Evolutionary conservation across 1,140 invertebrate species (phyloP).

Genomic region (Drosophila albomicans): DNA sequence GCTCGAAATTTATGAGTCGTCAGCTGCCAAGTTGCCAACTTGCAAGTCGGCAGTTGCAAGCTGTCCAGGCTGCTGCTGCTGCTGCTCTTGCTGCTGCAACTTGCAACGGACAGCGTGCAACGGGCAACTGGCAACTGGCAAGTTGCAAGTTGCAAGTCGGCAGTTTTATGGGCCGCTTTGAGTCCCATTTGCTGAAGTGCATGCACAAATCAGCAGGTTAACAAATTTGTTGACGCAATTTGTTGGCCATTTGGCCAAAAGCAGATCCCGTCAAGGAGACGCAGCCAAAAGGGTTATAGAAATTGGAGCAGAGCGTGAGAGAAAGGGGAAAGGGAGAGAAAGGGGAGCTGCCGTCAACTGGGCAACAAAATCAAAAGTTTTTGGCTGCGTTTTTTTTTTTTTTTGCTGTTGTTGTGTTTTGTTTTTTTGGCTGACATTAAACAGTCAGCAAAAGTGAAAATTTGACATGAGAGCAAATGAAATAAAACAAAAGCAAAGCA

Average conservation of each 20-base stretch:
- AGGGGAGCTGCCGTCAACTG: constrained; percentile 17
- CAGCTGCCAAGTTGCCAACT: constrained; percentile 29
- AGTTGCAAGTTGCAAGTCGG: constrained; percentile 25
- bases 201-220: constrained; percentile 45
- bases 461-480: constrained; percentile 74
- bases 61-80: background rate
- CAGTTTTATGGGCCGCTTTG: constrained; percentile 45
- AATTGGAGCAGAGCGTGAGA: background rate
- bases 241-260: constrained; percentile 37
- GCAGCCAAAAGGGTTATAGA: background rate
- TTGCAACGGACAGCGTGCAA: no score
- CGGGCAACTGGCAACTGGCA: background rate
- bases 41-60: constrained; percentile 16
- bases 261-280: no score
- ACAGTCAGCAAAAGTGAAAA: constrained; percentile 79
- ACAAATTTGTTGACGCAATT: constrained; percentile 55
- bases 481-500: constrained; percentile 67
- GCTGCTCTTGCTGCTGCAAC: no score
- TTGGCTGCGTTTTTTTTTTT: background rate
- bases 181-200: constrained; percentile 43
- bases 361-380: constrained; percentile 31
- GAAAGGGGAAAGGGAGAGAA: no score
- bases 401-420: no score
- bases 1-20: constrained; percentile 45
- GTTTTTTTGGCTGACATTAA: constrained; percentile 61